Percentiles rank a stretch among this genome's conserved stretches.
Conservation (phyloP, 2,113 vertebrate genomes). For the Aepyceros melampus region DNA sequence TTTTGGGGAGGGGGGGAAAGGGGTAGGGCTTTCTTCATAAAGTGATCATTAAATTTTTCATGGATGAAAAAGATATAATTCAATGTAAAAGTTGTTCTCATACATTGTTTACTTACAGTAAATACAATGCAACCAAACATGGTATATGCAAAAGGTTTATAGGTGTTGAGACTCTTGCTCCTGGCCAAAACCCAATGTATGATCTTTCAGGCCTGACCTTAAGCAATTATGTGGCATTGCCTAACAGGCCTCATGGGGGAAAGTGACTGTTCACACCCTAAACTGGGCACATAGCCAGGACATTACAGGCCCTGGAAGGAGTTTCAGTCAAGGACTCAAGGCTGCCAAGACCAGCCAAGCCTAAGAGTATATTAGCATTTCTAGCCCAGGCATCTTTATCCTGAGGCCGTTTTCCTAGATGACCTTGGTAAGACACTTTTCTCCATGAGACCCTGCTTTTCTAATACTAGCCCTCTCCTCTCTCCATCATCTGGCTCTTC, state of each 20-base stretch:
- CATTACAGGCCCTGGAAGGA: background rate
- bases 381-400: background rate
- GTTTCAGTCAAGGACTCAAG: background rate
- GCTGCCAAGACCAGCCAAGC: background rate
- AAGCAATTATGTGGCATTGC: background rate
- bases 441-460: background rate
- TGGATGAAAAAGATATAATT: background rate
- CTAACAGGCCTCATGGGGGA: rapidly evolving
- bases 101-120: background rate
- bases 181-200: background rate
- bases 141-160: background rate
- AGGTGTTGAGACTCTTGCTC: background rate
- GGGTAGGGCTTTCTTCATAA: background rate
- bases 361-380: background rate
- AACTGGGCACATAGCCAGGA: background rate
- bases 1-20: too few species aligned
- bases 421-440: background rate
- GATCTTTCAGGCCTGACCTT: background rate
- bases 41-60: background rate
- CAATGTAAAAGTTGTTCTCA: background rate
- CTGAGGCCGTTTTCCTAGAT: background rate
- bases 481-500: background rate
- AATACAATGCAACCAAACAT: background rate
- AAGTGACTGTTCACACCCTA: background rate
- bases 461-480: background rate